Conservation (phyloP, 2,113 vertebrate genomes). For the Clinocottus analis region DNA sequence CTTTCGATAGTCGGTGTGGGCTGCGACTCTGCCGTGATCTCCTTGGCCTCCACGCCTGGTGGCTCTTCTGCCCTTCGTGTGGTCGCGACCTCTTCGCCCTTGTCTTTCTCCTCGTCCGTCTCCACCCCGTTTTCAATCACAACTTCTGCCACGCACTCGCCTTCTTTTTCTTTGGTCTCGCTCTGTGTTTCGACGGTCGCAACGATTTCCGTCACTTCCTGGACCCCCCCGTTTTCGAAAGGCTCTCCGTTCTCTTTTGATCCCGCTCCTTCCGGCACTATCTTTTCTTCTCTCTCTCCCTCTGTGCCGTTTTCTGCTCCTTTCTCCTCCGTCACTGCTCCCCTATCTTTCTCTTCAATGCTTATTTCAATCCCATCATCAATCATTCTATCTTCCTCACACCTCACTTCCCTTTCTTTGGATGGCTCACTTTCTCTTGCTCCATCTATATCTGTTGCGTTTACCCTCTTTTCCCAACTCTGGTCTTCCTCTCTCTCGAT, state of each 20-base stretch:
- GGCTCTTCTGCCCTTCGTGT: constrained; percentile 46
- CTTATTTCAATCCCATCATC: constrained; percentile 45
- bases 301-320: constrained; percentile 16
- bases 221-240: constrained; percentile 21
- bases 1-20: constrained; percentile 35
- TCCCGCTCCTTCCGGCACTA: constrained; percentile 24
- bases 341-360: constrained; percentile 30
- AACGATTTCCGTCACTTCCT: constrained; percentile 33
- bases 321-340: constrained; percentile 26
- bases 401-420: constrained; percentile 32
- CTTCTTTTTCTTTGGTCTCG: constrained; percentile 54
- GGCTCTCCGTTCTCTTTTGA: constrained; percentile 43
- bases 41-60: constrained; percentile 43
- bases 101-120: constrained; percentile 55
- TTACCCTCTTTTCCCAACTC: constrained; percentile 18
- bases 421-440: constrained; percentile 11
- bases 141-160: constrained; percentile 13
- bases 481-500: constrained; percentile 54
- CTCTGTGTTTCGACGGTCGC: constrained; percentile 33
- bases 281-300: constrained; percentile 32
- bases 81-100: constrained; percentile 24
- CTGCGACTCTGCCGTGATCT: constrained; percentile 29
- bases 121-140: constrained; percentile 67
- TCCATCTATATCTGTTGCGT: constrained; percentile 4
- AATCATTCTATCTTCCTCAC: constrained; percentile 32